Evolutionary conservation across 2,888 invertebrate species (phyloP).

Genomic region (Rhogogaster chlorosoma): DNA sequence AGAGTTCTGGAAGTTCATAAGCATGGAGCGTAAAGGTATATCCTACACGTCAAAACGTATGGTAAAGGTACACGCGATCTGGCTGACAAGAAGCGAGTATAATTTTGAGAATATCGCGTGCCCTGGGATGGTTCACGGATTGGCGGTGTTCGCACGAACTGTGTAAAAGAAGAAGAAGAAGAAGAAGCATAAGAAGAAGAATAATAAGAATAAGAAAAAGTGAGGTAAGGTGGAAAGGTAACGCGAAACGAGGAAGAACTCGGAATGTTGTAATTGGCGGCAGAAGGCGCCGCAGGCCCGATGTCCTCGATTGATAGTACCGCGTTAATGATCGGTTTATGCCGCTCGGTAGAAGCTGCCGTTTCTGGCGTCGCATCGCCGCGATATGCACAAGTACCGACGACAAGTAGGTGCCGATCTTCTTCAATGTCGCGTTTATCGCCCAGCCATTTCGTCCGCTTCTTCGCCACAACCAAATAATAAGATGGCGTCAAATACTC

Average conservation of each 20-base stretch:
- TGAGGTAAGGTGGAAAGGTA: constrained; percentile 3
- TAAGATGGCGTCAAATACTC: constrained; percentile 23
- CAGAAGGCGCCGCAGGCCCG: constrained; percentile 66
- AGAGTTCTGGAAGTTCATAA: background rate
- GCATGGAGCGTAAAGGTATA: background rate
- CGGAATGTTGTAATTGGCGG: constrained; percentile 72
- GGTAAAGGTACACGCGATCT: constrained; percentile 18
- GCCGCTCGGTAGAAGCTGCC: constrained; percentile 17
- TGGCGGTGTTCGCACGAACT: constrained; percentile 24
- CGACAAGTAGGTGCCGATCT: background rate
- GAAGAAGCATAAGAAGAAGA: background rate
- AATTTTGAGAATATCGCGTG: constrained; percentile 28
- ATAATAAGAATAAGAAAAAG: background rate
- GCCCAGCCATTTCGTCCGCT: background rate
- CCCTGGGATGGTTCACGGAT: constrained; percentile 7
- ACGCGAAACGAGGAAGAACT: constrained; percentile 56
- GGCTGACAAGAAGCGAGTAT: constrained; percentile 7
- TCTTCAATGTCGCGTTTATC: background rate
- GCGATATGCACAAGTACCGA: background rate
- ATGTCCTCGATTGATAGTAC: constrained; percentile 72
- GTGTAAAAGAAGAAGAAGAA: background rate
- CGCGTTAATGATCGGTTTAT: constrained; percentile 65
- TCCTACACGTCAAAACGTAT: background rate
- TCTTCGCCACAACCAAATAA: background rate
- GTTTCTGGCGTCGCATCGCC: background rate